Evolutionary conservation across 2,113 vertebrate genomes (phyloP), one percentile per base, ranked within the genome.

Genomic region (Eulemur rufifrons): DNA sequence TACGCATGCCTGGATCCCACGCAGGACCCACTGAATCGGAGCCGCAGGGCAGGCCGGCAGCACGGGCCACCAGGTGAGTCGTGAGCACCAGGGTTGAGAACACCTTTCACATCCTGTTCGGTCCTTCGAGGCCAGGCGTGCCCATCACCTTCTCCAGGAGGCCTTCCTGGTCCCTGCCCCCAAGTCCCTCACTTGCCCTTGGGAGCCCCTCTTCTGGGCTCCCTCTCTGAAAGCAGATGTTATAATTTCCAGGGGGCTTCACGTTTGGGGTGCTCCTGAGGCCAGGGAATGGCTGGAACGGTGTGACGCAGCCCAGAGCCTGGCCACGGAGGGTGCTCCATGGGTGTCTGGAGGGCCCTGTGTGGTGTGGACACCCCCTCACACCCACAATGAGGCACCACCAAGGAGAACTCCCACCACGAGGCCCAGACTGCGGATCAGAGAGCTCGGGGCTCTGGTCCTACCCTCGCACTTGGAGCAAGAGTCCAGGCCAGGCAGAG

Each of bases 341-440:
- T 2, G 12, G 15, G 9, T 10, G 29, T 50, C 69, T 27, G 6
- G 42, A 25, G 21, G 18, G 54, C 21, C n/a, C 66, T 37, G 59
- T 47, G 59, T 37, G 69, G 56, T 23, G 4, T 4, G 8, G 34
- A 54, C 14, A 29, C n/a, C 14, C 3, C 45, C 29, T 13, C 42
- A 6, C 2, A 0, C 9, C 5, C 56, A 52, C 76, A 13, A 1
- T 1, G 1, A n/a, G 7, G 42, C 9, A 3, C 45, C 54, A 52
- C 64, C 0, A 1, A 63, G 76, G n/a, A 34, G 34, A 27, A 54
- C 66, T 64, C 66, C 76, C 29, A 20, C 52, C n/a, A n/a, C 34
- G 45, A 73, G 0, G 14, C 50, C 32, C 59, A 64, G 61, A 32
- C 59, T 20, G 6, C 45, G 15, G 25, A 32, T 34, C 50, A 2